phyloP scores from a whole-genome alignment of 2,113 vertebrate genomes.

The Cichladusa arquata region DNA sequence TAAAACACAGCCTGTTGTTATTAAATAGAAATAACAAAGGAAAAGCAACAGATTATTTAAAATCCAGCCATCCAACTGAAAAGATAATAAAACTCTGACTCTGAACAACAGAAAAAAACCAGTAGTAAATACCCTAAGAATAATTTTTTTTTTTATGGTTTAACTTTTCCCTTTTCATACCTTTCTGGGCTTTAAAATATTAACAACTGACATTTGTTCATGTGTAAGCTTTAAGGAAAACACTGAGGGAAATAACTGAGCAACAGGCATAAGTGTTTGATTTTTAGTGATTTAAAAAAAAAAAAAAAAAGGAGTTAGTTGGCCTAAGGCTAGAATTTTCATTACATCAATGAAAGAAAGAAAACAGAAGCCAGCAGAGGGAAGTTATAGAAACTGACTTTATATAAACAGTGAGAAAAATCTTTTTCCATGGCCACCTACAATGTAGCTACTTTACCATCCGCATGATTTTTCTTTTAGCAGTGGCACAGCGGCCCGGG shows the following conservation, averaged over 20 bases:
- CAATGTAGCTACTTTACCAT: conserved; percentile 64
- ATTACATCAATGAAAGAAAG: conserved; percentile 70
- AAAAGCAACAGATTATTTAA: conserved; percentile 51
- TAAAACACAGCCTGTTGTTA: conserved; percentile 38
- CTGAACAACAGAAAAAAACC: not conserved
- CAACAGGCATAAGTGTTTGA: conserved; percentile 53
- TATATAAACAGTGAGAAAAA: conserved; percentile 70
- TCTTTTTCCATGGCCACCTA: conserved; percentile 72
- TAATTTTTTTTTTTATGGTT: not conserved
- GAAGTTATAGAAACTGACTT: conserved; percentile 75
- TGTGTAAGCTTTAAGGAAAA: conserved; percentile 62
- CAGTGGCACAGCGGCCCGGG: not conserved
- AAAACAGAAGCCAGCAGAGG: conserved; percentile 73
- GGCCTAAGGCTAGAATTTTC: conserved; percentile 68
- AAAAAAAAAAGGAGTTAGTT: conserved; percentile 37
- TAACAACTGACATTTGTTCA: conserved; percentile 25
- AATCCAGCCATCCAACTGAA: conserved; percentile 35
- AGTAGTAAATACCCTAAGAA: not conserved
- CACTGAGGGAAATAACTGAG: conserved; percentile 42
- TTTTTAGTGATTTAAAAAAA: conserved; percentile 38
- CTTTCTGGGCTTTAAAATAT: conserved; percentile 38
- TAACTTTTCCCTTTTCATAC: conserved; percentile 13
- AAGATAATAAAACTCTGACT: conserved; percentile 36
- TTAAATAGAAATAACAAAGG: conserved; percentile 55
- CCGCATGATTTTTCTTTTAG: conserved; percentile 24